A percentile compares a stretch with the other conserved stretches of the same genome.
Evolutionary conservation across 2,113 vertebrate genomes (phyloP).

Genomic region (Lepidothrix coronata): DNA sequence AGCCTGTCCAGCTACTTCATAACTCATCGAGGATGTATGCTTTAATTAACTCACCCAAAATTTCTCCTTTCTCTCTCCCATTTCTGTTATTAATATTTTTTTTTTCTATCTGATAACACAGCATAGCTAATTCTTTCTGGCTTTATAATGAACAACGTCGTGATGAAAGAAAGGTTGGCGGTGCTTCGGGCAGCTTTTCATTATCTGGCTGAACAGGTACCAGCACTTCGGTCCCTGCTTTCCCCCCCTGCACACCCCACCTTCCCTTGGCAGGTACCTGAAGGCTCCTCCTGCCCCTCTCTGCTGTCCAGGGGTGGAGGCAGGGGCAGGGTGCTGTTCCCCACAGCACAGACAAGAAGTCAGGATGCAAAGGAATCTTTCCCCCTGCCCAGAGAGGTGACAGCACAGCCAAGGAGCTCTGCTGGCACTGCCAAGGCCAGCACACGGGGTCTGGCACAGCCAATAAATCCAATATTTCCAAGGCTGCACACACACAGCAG

Average conservation of each 20-base stretch:
- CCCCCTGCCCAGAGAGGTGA: rapidly evolving
- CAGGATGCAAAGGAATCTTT: rapidly evolving
- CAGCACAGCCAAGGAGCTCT: neutral
- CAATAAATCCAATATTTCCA: neutral
- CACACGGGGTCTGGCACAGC: neutral
- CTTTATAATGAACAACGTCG: slow-evolving; percentile 68
- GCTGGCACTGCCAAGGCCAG: neutral
- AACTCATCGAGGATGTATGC: slow-evolving; percentile 58
- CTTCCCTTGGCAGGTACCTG: too few relatives aligned
- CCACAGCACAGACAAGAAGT: neutral
- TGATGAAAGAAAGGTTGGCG: slow-evolving; percentile 66
- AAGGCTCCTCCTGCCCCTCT: neutral
- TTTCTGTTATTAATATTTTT: slow-evolving; percentile 76
- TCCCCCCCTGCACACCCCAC: too few relatives aligned
- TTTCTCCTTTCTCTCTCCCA: slow-evolving; percentile 63
- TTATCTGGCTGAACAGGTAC: slow-evolving; percentile 66
- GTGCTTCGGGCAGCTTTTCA: slow-evolving; percentile 73
- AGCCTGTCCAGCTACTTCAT: slow-evolving; percentile 54
- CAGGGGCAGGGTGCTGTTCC: neutral
- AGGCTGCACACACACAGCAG: neutral
- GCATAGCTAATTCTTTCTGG: slow-evolving; percentile 75
- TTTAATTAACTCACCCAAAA: slow-evolving; percentile 76
- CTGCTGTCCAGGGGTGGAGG: neutral
- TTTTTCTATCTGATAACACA: slow-evolving; percentile 71
- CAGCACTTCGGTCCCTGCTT: slow-evolving; percentile 45